Evolutionary conservation across 2,888 invertebrate genomes (phyloP), one percentile per base, ranked within the genome.

Genomic region (Arenicola marina): DNA sequence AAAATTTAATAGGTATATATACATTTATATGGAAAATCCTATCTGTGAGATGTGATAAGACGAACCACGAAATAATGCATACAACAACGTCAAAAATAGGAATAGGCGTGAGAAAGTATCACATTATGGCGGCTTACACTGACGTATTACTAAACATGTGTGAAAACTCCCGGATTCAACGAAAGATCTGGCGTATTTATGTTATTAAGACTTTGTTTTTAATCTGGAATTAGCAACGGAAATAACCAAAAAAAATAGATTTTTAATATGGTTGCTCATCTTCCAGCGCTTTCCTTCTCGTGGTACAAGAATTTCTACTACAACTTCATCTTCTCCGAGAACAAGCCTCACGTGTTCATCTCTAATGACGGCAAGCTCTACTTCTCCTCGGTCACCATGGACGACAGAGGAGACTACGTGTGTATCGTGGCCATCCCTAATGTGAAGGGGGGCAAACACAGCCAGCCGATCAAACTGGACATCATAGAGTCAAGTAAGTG

Each of bases 311-410:
- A 92, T 76, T 90, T 88, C 76, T 93, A 95, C 73, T 92, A 92
- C 0, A 94, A 94, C 82, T 92, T 95, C 73, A 94, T 97, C 0
- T 93, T 95, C 80, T 93, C 95, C 83, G 93, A 95, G 81, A 89
- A 90, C 76, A 87, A 96, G 59, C 73, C 73, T 3, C 75, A 81
- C 70, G 92, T 95, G 0, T 96, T 97, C 86, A 94, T 95, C 0
- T 96, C 96, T 0, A 87, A 90, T 76, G 95, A 96, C 85, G 96
- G 96, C 48, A 92, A 95, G 18, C 87, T 97, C 21, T 97, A 97
- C 79, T 96, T 97, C 80, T 94, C 96, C 26, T 92, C 93, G 4
- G 87, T 97, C 73, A 95, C 96, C 84, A 89, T 89, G 32, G 93
- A 94, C 59, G 81, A 82, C 53, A 67, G 69, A 7, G 80, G 76